phyloP scores from a whole-genome alignment of 2,888 invertebrate genomes.

The Girardia tigrina region DNA sequence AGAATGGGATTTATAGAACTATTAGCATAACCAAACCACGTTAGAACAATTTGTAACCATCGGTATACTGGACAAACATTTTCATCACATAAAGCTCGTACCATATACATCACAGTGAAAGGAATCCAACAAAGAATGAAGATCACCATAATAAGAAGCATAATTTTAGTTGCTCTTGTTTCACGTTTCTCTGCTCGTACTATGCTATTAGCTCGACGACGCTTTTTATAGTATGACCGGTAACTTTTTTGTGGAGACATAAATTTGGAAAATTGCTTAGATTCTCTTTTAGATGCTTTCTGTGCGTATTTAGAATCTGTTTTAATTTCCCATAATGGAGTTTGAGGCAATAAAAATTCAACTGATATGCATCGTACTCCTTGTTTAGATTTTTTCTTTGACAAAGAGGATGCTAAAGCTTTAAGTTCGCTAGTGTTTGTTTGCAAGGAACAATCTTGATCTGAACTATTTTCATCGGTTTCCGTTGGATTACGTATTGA shows the following conservation, averaged over 20 bases:
- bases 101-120: conserved; percentile 48
- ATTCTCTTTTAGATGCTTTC: not conserved
- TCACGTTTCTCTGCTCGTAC: conserved; percentile 42
- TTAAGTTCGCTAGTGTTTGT: not conserved
- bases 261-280: not conserved
- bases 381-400: conserved; percentile 16
- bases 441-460: not conserved
- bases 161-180: conserved; percentile 48
- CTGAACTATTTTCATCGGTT: conserved; percentile 18
- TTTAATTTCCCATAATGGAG: not conserved
- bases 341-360: conserved; percentile 2
- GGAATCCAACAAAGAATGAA: conserved; percentile 51
- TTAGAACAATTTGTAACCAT: conserved; percentile 32
- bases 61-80: conserved; percentile 40
- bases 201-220: not conserved
- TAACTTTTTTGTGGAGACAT: not conserved
- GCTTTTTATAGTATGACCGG: not conserved
- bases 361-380: not conserved
- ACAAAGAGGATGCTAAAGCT: not conserved
- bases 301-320: not conserved
- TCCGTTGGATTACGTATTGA: not conserved
- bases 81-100: conserved; percentile 39
- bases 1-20: conserved; percentile 19
- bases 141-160: conserved; percentile 49
- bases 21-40: conserved; percentile 19